Conservation (phyloP, 2,797 vertebrate genomes). For the Hypotaenidia philippensis region DNA sequence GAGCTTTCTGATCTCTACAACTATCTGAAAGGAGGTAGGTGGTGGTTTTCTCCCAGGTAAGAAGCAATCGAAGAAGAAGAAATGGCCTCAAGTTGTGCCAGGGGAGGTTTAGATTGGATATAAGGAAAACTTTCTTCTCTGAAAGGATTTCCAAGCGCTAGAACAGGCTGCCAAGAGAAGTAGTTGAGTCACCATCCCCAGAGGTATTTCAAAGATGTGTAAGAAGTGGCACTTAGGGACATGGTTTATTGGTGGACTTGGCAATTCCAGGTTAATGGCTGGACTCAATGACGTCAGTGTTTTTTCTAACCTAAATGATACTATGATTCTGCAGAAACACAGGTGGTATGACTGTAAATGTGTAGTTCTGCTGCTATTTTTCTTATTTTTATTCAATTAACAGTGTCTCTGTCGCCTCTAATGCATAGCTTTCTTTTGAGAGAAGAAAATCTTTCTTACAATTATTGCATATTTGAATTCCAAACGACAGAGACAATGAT, state of each 20-base stretch:
- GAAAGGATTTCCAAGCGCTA: neutral
- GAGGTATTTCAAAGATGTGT: neutral
- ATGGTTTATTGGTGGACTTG: neutral
- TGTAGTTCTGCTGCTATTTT: neutral
- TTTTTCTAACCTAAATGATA: neutral
- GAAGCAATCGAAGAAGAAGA: neutral
- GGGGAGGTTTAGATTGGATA: neutral
- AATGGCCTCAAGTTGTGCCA: neutral
- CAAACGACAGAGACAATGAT: neutral
- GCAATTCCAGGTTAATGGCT: neutral
- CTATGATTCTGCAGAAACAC: neutral
- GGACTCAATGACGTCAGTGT: neutral
- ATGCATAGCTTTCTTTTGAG: neutral
- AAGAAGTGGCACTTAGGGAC: accelerated
- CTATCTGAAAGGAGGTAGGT: neutral
- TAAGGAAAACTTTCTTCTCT: neutral
- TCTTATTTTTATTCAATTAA: neutral
- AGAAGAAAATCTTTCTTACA: neutral
- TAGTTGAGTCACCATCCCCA: too few species aligned
- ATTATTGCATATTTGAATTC: neutral
- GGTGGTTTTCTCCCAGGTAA: neutral
- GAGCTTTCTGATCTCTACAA: accelerated
- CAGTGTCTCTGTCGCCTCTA: neutral
- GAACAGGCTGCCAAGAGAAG: neutral
- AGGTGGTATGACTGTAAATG: neutral